phyloP scores from a whole-genome alignment of 2,888 invertebrate genomes.

The Pelosia muscerda region DNA sequence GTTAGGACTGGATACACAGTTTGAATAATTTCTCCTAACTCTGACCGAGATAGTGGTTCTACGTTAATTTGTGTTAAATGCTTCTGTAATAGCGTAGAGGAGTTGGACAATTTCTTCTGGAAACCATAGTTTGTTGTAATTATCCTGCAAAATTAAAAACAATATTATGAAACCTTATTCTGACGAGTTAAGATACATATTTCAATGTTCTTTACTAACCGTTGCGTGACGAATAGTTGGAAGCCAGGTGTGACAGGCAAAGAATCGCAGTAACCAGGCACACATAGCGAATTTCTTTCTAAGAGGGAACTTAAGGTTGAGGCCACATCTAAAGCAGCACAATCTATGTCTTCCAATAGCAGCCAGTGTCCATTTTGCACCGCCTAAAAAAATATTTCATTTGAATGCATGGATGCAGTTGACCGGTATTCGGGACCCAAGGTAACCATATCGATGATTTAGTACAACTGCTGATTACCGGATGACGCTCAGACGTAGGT shows the following conservation, averaged over 20 bases:
- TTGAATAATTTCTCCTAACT: conserved; percentile 91
- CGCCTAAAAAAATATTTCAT: too few species aligned
- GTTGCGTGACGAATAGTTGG: conserved; percentile 96
- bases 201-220: conserved; percentile 74
- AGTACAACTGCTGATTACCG: background rate
- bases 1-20: conserved; percentile 89
- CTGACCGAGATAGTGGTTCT: conserved; percentile 91
- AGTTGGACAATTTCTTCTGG: conserved; percentile 88
- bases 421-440: background rate
- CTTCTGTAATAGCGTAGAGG: conserved; percentile 91
- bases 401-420: too few species aligned
- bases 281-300: conserved; percentile 92
- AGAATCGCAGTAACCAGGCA: conserved; percentile 96
- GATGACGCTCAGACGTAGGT: background rate
- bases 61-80: conserved; percentile 93
- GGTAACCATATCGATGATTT: background rate
- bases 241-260: conserved; percentile 94
- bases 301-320: conserved; percentile 94
- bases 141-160: conserved; percentile 76
- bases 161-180: conserved; percentile 4
- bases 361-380: conserved; percentile 96
- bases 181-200: background rate
- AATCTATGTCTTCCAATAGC: conserved; percentile 97
- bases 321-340: conserved; percentile 96
- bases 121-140: conserved; percentile 87